These are phyloP conservation scores for Coelopa frigida DNA, from an alignment of 1,140 invertebrate genomes.

Conservation along the genomic window DNA sequence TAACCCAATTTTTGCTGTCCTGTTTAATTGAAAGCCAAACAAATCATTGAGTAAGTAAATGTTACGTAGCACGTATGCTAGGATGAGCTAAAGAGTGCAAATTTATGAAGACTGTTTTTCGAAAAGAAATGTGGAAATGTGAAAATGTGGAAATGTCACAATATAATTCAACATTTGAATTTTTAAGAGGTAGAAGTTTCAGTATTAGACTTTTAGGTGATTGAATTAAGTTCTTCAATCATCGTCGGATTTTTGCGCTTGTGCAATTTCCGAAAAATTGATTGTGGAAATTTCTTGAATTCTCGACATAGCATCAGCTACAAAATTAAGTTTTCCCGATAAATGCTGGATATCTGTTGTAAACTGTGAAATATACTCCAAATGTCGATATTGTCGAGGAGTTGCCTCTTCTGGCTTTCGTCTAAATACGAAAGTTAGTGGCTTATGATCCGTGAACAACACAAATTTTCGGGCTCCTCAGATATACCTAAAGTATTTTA, in stretches of 20 bases:
- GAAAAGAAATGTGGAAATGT: background rate
- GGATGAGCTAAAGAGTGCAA: background rate
- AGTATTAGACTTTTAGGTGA: background rate
- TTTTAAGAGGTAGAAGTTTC: background rate
- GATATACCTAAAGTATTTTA: conserved; percentile 33
- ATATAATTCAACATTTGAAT: conserved; percentile 4
- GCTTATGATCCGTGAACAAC: conserved; percentile 45
- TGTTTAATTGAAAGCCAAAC: background rate
- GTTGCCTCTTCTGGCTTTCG: conserved; percentile 5
- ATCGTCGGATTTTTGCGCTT: background rate
- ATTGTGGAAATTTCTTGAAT: conserved; percentile 4
- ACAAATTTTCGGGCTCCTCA: conserved; percentile 29
- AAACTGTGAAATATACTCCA: conserved; percentile 44
- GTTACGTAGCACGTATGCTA: background rate
- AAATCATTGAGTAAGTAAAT: background rate
- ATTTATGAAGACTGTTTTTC: background rate
- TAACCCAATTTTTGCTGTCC: background rate
- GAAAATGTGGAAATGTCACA: conserved; percentile 3
- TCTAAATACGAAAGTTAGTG: conserved; percentile 33
- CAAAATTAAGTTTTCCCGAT: conserved; percentile 30
- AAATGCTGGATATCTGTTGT: conserved; percentile 37
- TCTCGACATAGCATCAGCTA: conserved; percentile 34
- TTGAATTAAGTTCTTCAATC: background rate
- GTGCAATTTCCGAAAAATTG: background rate
- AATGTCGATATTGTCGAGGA: conserved; percentile 21